Percentiles rank a stretch among this genome's conserved stretches.
Evolutionary conservation across 1,140 invertebrate species (phyloP).

Genomic region (Hesperophylax magnus): DNA sequence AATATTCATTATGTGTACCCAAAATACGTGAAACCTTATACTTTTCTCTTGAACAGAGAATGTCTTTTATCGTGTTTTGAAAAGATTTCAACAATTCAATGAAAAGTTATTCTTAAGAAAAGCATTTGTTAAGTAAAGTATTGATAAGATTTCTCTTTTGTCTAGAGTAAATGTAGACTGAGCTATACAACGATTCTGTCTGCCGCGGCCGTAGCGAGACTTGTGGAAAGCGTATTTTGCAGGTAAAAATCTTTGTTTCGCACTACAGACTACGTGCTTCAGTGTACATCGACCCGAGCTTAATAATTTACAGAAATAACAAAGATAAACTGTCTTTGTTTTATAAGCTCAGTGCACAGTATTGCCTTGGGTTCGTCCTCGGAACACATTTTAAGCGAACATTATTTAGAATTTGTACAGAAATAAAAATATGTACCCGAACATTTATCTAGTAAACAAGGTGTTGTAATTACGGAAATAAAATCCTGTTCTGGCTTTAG

Average conservation of each 20-base stretch:
- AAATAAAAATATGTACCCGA: neutral
- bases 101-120: constrained; percentile 24
- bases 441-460: too few species aligned
- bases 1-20: too few species aligned
- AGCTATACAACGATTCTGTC: constrained; percentile 15
- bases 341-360: constrained; percentile 25
- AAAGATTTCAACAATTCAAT: constrained; percentile 24
- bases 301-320: constrained; percentile 53
- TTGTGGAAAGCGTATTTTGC: constrained; percentile 40
- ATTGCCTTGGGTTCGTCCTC: constrained; percentile 7
- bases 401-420: constrained; percentile 21
- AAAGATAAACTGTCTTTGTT: constrained; percentile 51
- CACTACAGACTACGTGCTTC: neutral
- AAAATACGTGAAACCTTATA: too few species aligned
- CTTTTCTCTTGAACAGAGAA: too few species aligned
- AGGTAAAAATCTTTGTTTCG: constrained; percentile 46
- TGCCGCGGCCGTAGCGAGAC: neutral
- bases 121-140: constrained; percentile 26
- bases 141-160: constrained; percentile 41
- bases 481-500: too few species aligned
- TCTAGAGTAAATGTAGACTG: constrained; percentile 3
- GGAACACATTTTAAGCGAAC: neutral
- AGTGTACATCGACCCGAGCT: constrained; percentile 43
- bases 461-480: too few species aligned
- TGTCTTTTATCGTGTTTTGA: neutral